These are phyloP conservation scores for Ephialtes manifestator DNA, from an alignment of 2,888 invertebrate species.

Conservation along the genomic window DNA sequence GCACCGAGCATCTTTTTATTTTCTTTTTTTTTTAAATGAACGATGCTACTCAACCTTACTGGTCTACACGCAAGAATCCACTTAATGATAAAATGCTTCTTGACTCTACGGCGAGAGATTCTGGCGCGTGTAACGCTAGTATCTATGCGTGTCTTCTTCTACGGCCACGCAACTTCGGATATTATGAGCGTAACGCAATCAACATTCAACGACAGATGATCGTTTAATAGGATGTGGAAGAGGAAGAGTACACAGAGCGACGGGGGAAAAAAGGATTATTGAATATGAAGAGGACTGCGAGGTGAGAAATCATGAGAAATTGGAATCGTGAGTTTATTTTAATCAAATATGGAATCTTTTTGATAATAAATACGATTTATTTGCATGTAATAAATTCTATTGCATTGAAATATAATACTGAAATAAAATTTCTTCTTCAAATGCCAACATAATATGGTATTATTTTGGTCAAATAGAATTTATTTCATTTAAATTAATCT, in stretches of 20 bases:
- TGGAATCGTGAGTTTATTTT: no score
- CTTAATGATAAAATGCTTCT: constrained; percentile 4
- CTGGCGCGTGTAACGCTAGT: constrained; percentile 20
- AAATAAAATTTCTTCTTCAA: no score
- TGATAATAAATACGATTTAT: no score
- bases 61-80: background rate
- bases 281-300: constrained; percentile 1
- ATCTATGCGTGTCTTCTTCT: background rate
- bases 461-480: no score
- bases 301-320: background rate
- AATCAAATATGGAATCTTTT: no score
- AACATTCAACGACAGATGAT: constrained; percentile 23
- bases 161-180: constrained; percentile 23
- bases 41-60: constrained; percentile 1
- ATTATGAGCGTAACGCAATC: constrained; percentile 23
- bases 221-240: constrained; percentile 10
- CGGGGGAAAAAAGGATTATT: constrained; percentile 16
- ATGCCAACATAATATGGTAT: no score
- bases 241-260: constrained; percentile 15
- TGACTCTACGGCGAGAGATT: background rate
- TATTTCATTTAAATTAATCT: no score
- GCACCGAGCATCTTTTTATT: background rate
- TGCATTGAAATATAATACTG: no score
- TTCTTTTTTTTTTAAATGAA: background rate
- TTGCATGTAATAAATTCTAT: no score